Conservation (phyloP, 2,797 vertebrate species). For the Tokudaia tokunoshimensis region DNA sequence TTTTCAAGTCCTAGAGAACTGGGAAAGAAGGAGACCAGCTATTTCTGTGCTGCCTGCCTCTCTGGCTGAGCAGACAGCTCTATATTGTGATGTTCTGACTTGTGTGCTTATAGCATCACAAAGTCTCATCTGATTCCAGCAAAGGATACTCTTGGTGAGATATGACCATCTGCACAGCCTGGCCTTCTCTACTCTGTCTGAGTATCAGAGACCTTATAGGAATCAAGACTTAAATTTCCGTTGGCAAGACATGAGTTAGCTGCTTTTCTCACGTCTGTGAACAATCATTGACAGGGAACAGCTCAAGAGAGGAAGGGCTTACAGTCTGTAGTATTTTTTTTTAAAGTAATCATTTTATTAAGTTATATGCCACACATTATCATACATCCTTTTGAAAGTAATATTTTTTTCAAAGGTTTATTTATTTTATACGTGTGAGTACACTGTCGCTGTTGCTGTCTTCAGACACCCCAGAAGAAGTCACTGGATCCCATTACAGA, state of each 20-base stretch:
- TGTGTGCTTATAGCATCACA: background rate
- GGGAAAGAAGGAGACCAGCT: too few relatives aligned
- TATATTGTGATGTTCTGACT: rapidly evolving
- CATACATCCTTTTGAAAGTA: too few relatives aligned
- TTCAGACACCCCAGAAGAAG: too few relatives aligned
- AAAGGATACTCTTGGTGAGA: background rate
- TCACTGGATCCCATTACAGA: too few relatives aligned
- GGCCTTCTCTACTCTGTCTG: rapidly evolving
- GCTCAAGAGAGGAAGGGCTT: background rate
- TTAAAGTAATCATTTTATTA: too few relatives aligned
- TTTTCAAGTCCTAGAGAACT: background rate
- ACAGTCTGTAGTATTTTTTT: too few relatives aligned
- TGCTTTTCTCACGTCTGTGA: background rate
- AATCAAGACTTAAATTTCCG: background rate
- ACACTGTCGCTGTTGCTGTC: too few relatives aligned
- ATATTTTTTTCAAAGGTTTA: too few relatives aligned
- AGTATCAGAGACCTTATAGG: too few relatives aligned
- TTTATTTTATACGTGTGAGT: too few relatives aligned
- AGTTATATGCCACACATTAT: too few relatives aligned
- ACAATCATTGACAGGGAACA: background rate
- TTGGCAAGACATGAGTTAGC: background rate
- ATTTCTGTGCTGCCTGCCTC: rapidly evolving
- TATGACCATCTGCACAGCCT: rapidly evolving
- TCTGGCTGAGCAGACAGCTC: background rate
- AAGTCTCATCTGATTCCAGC: background rate